Evolutionary conservation across 2,797 vertebrate species (phyloP).

Genomic region (Holocentrus rufus): DNA sequence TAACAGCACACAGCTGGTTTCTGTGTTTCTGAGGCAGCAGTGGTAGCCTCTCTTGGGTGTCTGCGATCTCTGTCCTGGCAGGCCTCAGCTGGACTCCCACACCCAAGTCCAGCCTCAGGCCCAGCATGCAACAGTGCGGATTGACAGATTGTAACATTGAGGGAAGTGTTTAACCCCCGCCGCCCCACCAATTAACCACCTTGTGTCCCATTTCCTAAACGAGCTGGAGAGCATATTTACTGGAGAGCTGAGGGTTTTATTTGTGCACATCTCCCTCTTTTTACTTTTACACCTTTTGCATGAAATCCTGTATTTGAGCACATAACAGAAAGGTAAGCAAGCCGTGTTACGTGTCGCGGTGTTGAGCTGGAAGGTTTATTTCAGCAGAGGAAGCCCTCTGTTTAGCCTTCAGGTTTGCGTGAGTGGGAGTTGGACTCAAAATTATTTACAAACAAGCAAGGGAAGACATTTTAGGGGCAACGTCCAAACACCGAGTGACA

Average conservation of each 20-base stretch:
- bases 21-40: slow-evolving; percentile 59
- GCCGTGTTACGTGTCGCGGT: slow-evolving; percentile 10
- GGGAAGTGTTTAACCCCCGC: slow-evolving; percentile 75
- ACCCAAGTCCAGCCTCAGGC: slow-evolving; percentile 44
- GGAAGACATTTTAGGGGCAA: slow-evolving; percentile 68
- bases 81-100: slow-evolving; percentile 54
- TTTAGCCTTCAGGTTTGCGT: slow-evolving; percentile 27
- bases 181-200: slow-evolving; percentile 70
- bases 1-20: slow-evolving; percentile 63
- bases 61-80: slow-evolving; percentile 56
- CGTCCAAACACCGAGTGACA: slow-evolving; percentile 53
- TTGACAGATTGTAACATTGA: slow-evolving; percentile 78
- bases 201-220: slow-evolving; percentile 68
- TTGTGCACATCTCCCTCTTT: slow-evolving; percentile 22
- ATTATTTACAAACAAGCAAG: slow-evolving; percentile 79
- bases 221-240: slow-evolving; percentile 59
- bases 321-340: background rate
- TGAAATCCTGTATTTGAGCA: background rate
- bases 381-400: slow-evolving; percentile 11
- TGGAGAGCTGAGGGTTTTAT: slow-evolving; percentile 49
- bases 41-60: slow-evolving; percentile 50
- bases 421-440: slow-evolving; percentile 60
- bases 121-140: slow-evolving; percentile 63
- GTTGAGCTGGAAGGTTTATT: slow-evolving; percentile 16
- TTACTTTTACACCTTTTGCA: background rate